phyloP scores from a whole-genome alignment of 1,140 invertebrate genomes.

The Drosophila pallidifrons region DNA sequence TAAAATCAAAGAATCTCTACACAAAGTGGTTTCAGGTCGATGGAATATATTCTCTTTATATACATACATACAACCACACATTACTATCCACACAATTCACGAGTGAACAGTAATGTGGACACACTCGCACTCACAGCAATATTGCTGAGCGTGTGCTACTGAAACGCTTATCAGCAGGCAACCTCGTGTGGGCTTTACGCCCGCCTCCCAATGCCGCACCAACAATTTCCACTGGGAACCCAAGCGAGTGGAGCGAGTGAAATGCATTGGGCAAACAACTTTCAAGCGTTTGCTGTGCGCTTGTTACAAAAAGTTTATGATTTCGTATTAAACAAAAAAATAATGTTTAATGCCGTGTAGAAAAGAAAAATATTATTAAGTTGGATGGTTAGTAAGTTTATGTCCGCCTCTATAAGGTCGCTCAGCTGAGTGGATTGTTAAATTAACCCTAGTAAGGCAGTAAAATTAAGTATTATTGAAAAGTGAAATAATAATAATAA shows the following conservation, averaged over 20 bases:
- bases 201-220: neutral
- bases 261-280: slow-evolving; percentile 70
- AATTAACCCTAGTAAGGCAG: slow-evolving; percentile 37
- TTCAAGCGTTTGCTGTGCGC: slow-evolving; percentile 77
- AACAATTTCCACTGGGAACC: slow-evolving; percentile 37
- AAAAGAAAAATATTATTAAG: slow-evolving; percentile 63
- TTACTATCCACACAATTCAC: slow-evolving; percentile 12
- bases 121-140: neutral
- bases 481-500: neutral
- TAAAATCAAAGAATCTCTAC: neutral
- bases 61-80: neutral
- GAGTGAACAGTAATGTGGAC: neutral
- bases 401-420: neutral
- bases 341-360: slow-evolving; percentile 66
- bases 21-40: slow-evolving; percentile 1
- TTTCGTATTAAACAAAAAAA: slow-evolving; percentile 81
- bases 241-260: slow-evolving; percentile 55
- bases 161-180: slow-evolving; percentile 56
- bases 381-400: slow-evolving; percentile 30
- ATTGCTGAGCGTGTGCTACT: slow-evolving; percentile 6
- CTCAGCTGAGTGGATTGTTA: slow-evolving; percentile 11
- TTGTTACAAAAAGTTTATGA: slow-evolving; percentile 81
- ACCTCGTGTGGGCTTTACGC: slow-evolving; percentile 31
- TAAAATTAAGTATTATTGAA: too few species aligned
- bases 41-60: slow-evolving; percentile 6